Conservation (phyloP, 2,888 invertebrate genomes). For the Norana najaformis region DNA sequence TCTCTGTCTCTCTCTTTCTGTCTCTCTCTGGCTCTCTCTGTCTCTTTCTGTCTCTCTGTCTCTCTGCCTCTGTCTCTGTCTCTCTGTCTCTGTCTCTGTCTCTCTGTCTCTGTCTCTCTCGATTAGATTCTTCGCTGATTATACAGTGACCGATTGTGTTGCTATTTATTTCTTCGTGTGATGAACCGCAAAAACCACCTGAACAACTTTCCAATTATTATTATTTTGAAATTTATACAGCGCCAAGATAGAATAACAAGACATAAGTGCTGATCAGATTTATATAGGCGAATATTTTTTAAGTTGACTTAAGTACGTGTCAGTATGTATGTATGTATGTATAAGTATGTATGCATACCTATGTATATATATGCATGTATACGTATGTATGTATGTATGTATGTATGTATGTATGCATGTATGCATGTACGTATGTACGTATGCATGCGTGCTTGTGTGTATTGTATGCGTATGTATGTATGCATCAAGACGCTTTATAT, state of each 20-base stretch:
- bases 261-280: too few relatives aligned
- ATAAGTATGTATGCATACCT: not conserved
- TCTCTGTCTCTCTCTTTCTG: not conserved
- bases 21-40: too few relatives aligned
- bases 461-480: too few relatives aligned
- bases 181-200: too few relatives aligned
- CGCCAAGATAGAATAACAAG: too few relatives aligned
- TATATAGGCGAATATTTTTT: too few relatives aligned
- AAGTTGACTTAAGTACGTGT: too few relatives aligned
- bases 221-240: too few relatives aligned
- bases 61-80: not conserved
- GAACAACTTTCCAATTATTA: too few relatives aligned
- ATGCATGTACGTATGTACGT: slow-evolving; percentile 27
- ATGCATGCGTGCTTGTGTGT: slow-evolving; percentile 20
- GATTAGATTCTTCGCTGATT: not conserved
- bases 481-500: too few relatives aligned
- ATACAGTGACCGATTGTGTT: too few relatives aligned
- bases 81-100: not conserved
- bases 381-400: slow-evolving; percentile 27
- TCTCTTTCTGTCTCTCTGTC: not conserved
- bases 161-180: too few relatives aligned
- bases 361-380: slow-evolving; percentile 26
- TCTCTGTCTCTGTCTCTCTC: not conserved
- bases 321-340: not conserved
- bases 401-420: slow-evolving; percentile 30